A percentile compares a stretch with the other conserved stretches of the same genome.
phyloP scores from a whole-genome alignment of 1,140 invertebrate species.

The Drosophila kikkawai region DNA sequence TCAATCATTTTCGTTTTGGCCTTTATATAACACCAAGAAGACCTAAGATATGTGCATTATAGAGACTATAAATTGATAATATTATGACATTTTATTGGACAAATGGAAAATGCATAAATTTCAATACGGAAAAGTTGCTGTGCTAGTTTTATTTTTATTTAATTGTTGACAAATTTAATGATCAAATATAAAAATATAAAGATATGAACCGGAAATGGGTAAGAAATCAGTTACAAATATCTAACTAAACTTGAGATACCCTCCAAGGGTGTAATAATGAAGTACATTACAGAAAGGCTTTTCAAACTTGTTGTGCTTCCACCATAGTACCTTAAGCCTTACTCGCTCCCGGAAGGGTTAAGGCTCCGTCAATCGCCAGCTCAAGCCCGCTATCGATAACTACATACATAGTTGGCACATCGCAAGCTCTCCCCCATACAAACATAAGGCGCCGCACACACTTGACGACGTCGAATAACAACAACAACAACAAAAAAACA shows the following conservation, averaged over 20 bases:
- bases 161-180: no score
- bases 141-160: no score
- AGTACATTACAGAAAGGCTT: not conserved
- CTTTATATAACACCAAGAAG: no score
- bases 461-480: conserved; percentile 47
- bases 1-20: no score
- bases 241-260: not conserved
- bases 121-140: no score
- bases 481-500: conserved; percentile 19
- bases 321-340: not conserved
- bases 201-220: not conserved
- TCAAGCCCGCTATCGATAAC: conserved; percentile 70
- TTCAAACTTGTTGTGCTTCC: not conserved
- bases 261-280: not conserved
- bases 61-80: no score
- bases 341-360: conserved; percentile 16
- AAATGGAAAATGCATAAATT: no score
- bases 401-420: conserved; percentile 44
- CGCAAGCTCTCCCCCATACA: conserved; percentile 31
- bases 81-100: no score
- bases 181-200: no score
- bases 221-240: no score
- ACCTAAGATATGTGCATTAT: no score
- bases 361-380: conserved; percentile 34
- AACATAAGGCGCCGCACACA: conserved; percentile 36